Evolutionary conservation across 1,140 invertebrate species (phyloP), one percentile per base, ranked within the genome.

Genomic region (Bombus haemorrhoidalis): DNA sequence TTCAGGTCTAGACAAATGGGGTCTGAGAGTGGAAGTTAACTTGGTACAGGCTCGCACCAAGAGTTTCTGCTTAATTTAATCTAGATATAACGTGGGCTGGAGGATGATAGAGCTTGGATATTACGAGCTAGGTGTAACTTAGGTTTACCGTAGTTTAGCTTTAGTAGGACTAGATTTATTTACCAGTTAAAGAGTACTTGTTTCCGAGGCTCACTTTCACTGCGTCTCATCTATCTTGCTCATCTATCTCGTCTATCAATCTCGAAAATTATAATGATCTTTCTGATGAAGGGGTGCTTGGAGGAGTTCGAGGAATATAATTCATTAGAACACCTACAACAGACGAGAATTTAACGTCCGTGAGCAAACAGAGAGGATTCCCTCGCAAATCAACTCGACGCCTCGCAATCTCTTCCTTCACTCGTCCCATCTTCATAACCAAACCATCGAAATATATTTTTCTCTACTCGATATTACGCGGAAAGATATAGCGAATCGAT

Each of bases 201-300:
- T 78, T 78, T 64, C 75, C 75, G 18, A 64, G 57, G 57, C 75
- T 78, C 75, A 78, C 75, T 78, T 78, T 78, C 75, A 64, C 57
- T 41, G 59, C 28, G 28, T 37, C n/a, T 22, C 75, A 78, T 78
- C 75, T 22, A 78, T 78, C 75, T 78, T 78, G 75, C 37, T 78
- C 75, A 78, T 78, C 75, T 78, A 78, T 78, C 75, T 78, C 37
- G 75, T 41, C 75, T 62, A 78, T 78, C 57, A 78, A 78, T 78
- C 75, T 78, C 10, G 75, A 13, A 78, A 78, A 78, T 64, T 78
- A 64, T 78, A 78, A 78, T 32, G 75, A 78, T 78, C 57, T 25
- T 25, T 64, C 37, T 18, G 37, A 78, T 32, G 57, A 66, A n/a
- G 37, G 75, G 25, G 75, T 41, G 57, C 75, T n/a, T 25, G 57